Evolutionary conservation across 2,888 invertebrate genomes (phyloP).

Genomic region (Brenthis ino): DNA sequence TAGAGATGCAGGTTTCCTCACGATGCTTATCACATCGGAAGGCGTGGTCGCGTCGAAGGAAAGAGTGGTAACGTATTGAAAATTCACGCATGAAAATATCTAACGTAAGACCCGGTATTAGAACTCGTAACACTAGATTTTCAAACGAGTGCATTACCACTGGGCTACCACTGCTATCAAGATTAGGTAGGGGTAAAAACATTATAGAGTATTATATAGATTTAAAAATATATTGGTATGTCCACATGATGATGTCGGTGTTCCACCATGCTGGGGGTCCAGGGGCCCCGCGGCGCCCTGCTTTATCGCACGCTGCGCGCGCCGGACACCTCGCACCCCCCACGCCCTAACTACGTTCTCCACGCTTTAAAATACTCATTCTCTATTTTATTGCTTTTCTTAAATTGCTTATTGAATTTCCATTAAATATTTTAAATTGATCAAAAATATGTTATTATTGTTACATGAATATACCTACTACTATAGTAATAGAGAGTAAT

Average conservation of each 20-base stretch:
- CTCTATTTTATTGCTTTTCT: constrained; percentile 33
- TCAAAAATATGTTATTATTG: background rate
- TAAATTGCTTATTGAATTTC: constrained; percentile 20
- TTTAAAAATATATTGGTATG: constrained; percentile 13
- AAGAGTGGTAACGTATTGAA: no score
- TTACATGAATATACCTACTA: no score
- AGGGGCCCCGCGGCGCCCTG: constrained; percentile 78
- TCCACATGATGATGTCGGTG: constrained; percentile 50
- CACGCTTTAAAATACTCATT: constrained; percentile 38
- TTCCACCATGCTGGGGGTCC: constrained; percentile 69
- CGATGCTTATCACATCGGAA: no score
- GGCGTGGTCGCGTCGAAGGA: no score
- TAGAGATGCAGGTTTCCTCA: no score
- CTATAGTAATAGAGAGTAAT: no score
- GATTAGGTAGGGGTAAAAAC: no score
- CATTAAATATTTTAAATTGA: constrained; percentile 5
- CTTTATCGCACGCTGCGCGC: constrained; percentile 80
- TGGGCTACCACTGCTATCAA: no score
- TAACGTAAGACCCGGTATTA: no score
- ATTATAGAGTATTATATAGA: background rate
- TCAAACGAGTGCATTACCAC: no score
- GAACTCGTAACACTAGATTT: no score
- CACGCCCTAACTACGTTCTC: constrained; percentile 41
- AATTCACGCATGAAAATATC: no score
- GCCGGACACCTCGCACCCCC: constrained; percentile 68